Base-by-base conservation (phyloP, 2,888 invertebrate genomes). In the Phasia obesa region DNA sequence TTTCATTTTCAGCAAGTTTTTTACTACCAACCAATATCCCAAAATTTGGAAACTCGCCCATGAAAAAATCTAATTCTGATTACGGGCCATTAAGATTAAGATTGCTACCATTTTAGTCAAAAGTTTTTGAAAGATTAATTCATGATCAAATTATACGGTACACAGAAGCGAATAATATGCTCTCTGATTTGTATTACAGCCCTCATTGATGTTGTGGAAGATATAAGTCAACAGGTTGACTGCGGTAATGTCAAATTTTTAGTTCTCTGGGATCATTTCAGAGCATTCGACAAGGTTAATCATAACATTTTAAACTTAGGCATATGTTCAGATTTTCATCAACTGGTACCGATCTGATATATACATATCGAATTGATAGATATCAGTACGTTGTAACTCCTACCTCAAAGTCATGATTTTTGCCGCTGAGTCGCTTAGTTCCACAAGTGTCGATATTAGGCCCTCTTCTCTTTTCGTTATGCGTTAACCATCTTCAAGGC, bases 311-410 rank as follows among this genome's bases (percentile, higher is more conserved):
- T 51, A 51, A 51, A 51, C 51, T 51, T 51, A 23, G 21, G 11
- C 51, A 51, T 25, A 51, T 51, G 23, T 25, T 23, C 13, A 15
- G 51, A 51, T 51, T 51, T 51, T 21, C 23, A 51, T 51, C 51
- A 51, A 51, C 51, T 51, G 51, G 23, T 3, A 51, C 49, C 17
- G 7, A 49, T 49, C 7, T 49, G 4, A 15, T 51, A 31, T 31
- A 31, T 31, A 7, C 31, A 31, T 31, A 31, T 31, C 31, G 5
- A 31, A 9, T 31, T 4, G 31, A 31, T 31, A 31, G 31, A 31
- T 4, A 31, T 31, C 31, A 4, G 31, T 4, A 31, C 31, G 31
- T 31, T 23, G 23, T 23, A 23, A 51, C 23, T 21, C 19, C 19
- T 47, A 51, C 13, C 23, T 51, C 23, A 13, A 21, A 13, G 2